Base-by-base conservation (phyloP, 1,140 invertebrate genomes). In the Gryllus bimaculatus region DNA sequence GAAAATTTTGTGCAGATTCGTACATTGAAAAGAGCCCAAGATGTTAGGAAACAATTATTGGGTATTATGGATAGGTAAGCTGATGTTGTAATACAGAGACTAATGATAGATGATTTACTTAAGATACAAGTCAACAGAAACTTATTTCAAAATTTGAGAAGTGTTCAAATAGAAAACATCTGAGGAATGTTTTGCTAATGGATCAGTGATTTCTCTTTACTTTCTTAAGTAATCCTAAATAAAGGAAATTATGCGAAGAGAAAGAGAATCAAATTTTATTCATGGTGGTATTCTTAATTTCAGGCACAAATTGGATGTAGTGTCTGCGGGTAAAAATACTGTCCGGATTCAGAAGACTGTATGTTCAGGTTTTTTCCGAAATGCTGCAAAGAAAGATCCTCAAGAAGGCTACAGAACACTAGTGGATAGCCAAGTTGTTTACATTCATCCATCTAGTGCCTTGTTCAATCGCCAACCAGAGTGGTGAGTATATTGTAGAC, bases 1-100 rank as follows among this genome's bases (percentile, higher is more conserved):
- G 98, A 99, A 85, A 99, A 99, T 87, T 99, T 99, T 87, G 96
- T 99, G 8, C 98, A 99, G 88, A 96, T 98, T 48, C 87, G 98
- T 26, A 99, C 97, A 0, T 86, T 99, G 49, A 99, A 99, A 87
- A 88, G 98, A 78, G 96, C 98, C 0, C 98, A 99, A 86, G 98
- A 99, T 88, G 97, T 99, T 0, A 89, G 98, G 8, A 99, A 99
- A 88, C 98, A 99, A 86, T 87, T 99, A 81, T 87, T 99, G 0
- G 97, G 97, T 7, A 98, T 99, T 80, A 99, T 99, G 97, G 97
- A 99, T 86, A 91, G 94, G 91, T 94, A 86, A 81, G 81, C 73
- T 49, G 39, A 66, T 39, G 26, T 39, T 1, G n/a, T n/a, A n/a
- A n/a, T 2, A 39, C 26, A 39, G 26, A 39, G 1, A 2, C 26